Evolutionary conservation across 2,113 vertebrate genomes (phyloP).

Genomic region (Chionodraco myersi): DNA sequence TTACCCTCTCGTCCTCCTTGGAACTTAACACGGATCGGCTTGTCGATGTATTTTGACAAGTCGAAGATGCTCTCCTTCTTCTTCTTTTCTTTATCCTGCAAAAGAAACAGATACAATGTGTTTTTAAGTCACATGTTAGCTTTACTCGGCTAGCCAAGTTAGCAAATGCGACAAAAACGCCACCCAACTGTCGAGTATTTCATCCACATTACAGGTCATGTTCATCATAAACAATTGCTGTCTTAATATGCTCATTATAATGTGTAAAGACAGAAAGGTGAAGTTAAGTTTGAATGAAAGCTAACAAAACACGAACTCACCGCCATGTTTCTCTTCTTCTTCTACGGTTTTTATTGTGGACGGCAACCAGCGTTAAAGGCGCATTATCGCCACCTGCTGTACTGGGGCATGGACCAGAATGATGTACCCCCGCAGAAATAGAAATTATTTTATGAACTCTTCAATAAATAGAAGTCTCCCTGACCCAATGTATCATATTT

Average conservation of each 20-base stretch:
- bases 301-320: constrained; percentile 64
- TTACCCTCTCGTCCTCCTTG: constrained; percentile 96
- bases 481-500: too few relatives aligned
- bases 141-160: constrained; percentile 14
- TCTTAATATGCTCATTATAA: accelerated
- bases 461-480: too few relatives aligned
- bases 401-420: too few relatives aligned
- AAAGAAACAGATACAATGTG: background rate
- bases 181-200: accelerated
- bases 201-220: background rate
- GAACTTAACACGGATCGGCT: constrained; percentile 97
- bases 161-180: background rate
- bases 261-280: accelerated
- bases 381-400: too few relatives aligned
- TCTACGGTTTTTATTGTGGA: too few relatives aligned
- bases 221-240: accelerated
- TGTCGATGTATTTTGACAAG: constrained; percentile 97
- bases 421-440: too few relatives aligned
- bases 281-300: constrained; percentile 29
- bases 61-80: constrained; percentile 99
- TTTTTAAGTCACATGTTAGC: constrained; percentile 28
- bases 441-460: too few relatives aligned
- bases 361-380: too few relatives aligned
- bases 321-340: constrained; percentile 69
- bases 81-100: constrained; percentile 98